These are phyloP conservation scores for Drosophila baimaii DNA, from an alignment of 1,140 invertebrate genomes.

Conservation along the genomic window DNA sequence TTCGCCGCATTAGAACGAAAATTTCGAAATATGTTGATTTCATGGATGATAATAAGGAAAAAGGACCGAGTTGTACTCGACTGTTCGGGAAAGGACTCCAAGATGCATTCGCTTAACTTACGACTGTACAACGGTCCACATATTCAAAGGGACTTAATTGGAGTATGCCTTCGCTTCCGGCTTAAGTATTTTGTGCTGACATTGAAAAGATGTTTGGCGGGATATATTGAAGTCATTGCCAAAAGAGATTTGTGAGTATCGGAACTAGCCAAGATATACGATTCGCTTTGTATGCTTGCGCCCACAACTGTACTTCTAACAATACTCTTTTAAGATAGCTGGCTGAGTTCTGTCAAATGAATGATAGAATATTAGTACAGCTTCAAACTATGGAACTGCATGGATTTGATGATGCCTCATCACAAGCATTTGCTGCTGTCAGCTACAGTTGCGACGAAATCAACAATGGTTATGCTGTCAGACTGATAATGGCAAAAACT, in stretches of 20 bases:
- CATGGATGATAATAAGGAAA: too few species aligned
- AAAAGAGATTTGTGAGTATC: background rate
- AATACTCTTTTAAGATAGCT: background rate
- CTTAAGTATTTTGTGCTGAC: too few species aligned
- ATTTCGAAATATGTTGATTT: conserved; percentile 7
- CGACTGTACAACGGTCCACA: too few species aligned
- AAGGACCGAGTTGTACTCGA: too few species aligned
- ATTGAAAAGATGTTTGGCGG: too few species aligned
- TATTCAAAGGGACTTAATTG: too few species aligned
- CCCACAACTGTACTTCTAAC: background rate
- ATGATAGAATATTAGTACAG: background rate
- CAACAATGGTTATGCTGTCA: background rate
- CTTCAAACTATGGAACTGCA: background rate
- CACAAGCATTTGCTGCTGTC: conserved; percentile 3
- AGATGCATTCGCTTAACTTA: too few species aligned
- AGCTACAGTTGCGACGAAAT: conserved; percentile 8
- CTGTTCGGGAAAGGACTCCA: too few species aligned
- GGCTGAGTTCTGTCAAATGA: too few species aligned
- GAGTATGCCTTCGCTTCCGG: too few species aligned
- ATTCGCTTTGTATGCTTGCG: background rate
- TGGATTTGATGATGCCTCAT: conserved; percentile 2
- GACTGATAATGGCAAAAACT: background rate
- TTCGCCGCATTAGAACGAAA: conserved; percentile 5
- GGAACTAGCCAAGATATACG: conserved; percentile 7
- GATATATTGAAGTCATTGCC: background rate